Evolutionary conservation across 2,888 invertebrate genomes (phyloP).

Genomic region (Aphodius granarius): DNA sequence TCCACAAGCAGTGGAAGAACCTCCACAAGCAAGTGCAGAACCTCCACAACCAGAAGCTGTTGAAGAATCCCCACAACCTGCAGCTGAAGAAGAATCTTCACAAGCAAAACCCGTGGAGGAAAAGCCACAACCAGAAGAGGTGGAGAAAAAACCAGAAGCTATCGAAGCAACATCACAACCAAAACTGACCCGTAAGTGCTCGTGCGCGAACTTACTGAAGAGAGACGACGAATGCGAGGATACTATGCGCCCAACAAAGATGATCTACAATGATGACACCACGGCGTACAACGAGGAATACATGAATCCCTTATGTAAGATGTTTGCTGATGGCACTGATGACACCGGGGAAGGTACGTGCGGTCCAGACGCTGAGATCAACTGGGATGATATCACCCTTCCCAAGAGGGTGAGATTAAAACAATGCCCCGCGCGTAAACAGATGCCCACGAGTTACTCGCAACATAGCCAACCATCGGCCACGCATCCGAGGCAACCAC

Average conservation of each 20-base stretch:
- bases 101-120: background rate
- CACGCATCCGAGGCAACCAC: background rate
- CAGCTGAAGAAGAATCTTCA: too few species aligned
- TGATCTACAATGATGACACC: constrained; percentile 30
- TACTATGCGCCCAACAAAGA: constrained; percentile 2
- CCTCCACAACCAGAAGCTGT: too few species aligned
- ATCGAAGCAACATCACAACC: background rate
- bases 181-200: background rate
- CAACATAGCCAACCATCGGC: background rate
- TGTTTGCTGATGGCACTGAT: constrained; percentile 21
- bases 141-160: background rate
- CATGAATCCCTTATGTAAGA: constrained; percentile 34
- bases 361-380: constrained; percentile 23
- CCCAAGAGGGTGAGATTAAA: constrained; percentile 20
- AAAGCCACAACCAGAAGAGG: background rate
- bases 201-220: background rate
- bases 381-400: constrained; percentile 23
- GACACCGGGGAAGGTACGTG: constrained; percentile 22
- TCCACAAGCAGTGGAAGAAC: too few species aligned
- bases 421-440: background rate
- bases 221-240: background rate
- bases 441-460: background rate
- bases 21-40: too few species aligned
- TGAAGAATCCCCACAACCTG: too few species aligned
- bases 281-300: constrained; percentile 35